Evolutionary conservation across 2,113 vertebrate species (phyloP).

Genomic region (Galemys pyrenaicus): DNA sequence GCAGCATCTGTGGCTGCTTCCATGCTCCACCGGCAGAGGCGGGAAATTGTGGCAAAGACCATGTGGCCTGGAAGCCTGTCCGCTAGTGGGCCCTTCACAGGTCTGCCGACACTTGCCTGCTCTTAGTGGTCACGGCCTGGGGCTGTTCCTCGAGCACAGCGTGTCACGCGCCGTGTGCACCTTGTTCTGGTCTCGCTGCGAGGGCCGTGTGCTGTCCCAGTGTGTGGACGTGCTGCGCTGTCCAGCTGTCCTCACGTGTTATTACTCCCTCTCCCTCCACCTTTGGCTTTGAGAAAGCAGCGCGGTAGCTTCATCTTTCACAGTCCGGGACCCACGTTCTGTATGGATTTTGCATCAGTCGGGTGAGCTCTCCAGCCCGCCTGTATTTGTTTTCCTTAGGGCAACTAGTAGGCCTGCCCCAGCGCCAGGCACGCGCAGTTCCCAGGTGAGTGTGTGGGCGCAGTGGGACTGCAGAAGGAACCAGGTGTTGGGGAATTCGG

Average conservation of each 20-base stretch:
- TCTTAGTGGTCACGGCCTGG: no score
- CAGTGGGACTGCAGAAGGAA: no score
- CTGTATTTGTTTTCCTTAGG: background rate
- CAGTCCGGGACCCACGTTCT: no score
- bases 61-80: background rate
- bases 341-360: no score
- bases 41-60: background rate
- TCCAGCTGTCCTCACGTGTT: background rate
- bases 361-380: background rate
- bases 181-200: background rate
- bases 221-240: background rate
- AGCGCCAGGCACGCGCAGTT: background rate
- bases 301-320: no score
- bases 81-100: background rate
- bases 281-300: background rate
- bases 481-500: background rate
- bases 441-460: background rate
- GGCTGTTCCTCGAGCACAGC: no score
- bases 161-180: no score
- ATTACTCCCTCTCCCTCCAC: fast-evolving
- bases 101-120: background rate
- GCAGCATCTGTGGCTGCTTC: background rate
- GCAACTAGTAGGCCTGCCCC: background rate
- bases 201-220: background rate
- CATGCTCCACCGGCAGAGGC: background rate